Base-by-base conservation (phyloP, 1,140 invertebrate genomes). In the Bombus vancouverensis region DNA sequence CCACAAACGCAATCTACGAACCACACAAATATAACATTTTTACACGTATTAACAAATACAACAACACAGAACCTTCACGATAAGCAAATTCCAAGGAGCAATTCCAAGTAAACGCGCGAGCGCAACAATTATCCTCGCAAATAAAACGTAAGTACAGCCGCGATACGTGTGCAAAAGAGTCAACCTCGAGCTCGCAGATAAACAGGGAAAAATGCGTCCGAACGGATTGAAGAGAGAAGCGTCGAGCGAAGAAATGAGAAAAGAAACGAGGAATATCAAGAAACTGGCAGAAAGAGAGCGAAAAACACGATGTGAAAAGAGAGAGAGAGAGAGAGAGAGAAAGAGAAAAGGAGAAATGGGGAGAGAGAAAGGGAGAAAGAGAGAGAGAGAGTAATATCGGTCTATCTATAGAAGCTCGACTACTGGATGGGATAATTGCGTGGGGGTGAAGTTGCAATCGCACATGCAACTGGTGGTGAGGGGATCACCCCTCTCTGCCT, bases 391-490 rank as follows among this genome's bases (percentile, higher is more conserved):
- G 74, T 53, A 80, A 72, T 87, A 75, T 89, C 74, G 78, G 34
- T 91, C 93, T 94, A 94, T 93, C 86, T 93, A 93, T 93, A 94
- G 92, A 93, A 92, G 72, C 83, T 90, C 88, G 91, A 91, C 91
- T 91, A 87, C 90, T 91, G 91, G 88, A 89, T 70, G 89, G 89
- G 89, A 91, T 92, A 92, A 93, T 92, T 93, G 90, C 89, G 92
- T 89, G 90, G 77, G 76, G 86, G 93, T 92, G 91, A 92, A 94
- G 89, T 92, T 94, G 92, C 90, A 93, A 93, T 93, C 90, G 93
- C 86, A 79, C 82, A 92, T 90, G 92, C 92, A 93, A 93, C 92
- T 92, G 87, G 90, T 93, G 91, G 88, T 82, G 87, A 85, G 77
- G 84, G 77, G 81, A 44, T 73, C 85, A 13, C 25, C 72, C 57